Evolutionary conservation across 2,888 invertebrate genomes (phyloP), one percentile per base, ranked within the genome.

Genomic region (Thecophora atra): DNA sequence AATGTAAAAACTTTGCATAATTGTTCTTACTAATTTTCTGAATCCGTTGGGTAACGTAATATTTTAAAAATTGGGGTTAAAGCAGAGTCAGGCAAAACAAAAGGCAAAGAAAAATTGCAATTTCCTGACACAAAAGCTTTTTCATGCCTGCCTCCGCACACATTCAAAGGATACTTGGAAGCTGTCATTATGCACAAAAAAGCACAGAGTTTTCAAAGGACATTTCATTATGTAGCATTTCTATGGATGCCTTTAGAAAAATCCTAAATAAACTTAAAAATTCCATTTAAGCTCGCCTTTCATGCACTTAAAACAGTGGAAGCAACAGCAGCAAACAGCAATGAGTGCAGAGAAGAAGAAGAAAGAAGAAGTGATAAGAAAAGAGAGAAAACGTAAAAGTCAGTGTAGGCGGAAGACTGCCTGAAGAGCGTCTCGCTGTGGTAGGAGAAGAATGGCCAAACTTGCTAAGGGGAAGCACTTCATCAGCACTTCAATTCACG

Each of bases 401-500:
- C 19, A 17, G 19, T 42, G 47, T 30, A 24, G 11, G 56, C 19
- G 17, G 42, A 65, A 72, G 54, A 30, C 15, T n/a, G 30, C 47
- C 62, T 54, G 63, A 63, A 11, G 17, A 52, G 47, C 19, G 15
- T n/a, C 30, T 47, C 30, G 21, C 21, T 62, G 19, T n/a, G 26
- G 30, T 8, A 11, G 28, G 7, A 51, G 30, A 51, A 15, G 17
- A 58, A 24, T 26, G 58, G 44, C 44, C 54, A 52, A 26, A 56
- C 42, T 19, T 54, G 56, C 47, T 15, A 24, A 76, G 79, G 78
- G 81, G 80, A 81, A 81, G 75, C 79, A 81, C 81, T 81, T 82
- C 82, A 82, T 81, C 81, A 63, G 64, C 60, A 54, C 67, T 26
- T 58, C 66, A 24, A 52, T 70, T 21, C 11, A 13, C 69, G 52